These are phyloP conservation scores for Zaprionus camerounensis DNA, from an alignment of 1,140 invertebrate genomes.

Conservation along the genomic window DNA sequence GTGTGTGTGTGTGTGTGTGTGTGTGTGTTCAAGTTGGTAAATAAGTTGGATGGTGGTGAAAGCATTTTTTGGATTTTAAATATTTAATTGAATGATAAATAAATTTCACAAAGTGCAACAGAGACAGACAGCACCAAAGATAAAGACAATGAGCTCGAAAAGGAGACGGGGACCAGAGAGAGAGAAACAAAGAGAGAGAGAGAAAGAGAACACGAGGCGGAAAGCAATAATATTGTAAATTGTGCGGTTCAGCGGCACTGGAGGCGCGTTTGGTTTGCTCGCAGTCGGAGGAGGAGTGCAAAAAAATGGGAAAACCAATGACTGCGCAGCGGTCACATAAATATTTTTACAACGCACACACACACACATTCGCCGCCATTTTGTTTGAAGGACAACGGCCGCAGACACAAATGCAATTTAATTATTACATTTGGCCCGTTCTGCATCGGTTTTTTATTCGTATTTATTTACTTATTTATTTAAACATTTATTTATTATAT, in stretches of 20 bases:
- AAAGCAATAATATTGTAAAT: constrained; percentile 56
- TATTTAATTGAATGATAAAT: constrained; percentile 83
- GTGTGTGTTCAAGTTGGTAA: constrained; percentile 39
- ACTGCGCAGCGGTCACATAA: constrained; percentile 66
- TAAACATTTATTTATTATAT: constrained; percentile 76
- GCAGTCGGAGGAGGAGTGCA: constrained; percentile 10
- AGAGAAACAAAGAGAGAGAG: background rate
- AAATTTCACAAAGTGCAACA: constrained; percentile 59
- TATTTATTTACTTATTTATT: constrained; percentile 76
- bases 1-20: constrained; percentile 13
- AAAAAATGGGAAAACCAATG: constrained; percentile 61
- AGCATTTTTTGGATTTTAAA: constrained; percentile 83
- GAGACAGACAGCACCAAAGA: constrained; percentile 16
- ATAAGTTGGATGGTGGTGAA: constrained; percentile 72
- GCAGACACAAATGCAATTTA: constrained; percentile 80
- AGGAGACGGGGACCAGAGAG: background rate
- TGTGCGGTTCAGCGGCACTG: constrained; percentile 30
- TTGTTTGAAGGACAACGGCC: constrained; percentile 62
- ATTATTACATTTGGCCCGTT: constrained; percentile 73
- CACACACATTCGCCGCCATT: constrained; percentile 57
- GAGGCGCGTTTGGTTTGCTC: constrained; percentile 29
- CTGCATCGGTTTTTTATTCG: constrained; percentile 23
- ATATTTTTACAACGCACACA: constrained; percentile 59
- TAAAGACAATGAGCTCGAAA: constrained; percentile 10
- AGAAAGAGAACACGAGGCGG: background rate